These are phyloP conservation scores for Phalacrocorax carbo DNA, from an alignment of 2,113 vertebrate species.

Conservation along the genomic window DNA sequence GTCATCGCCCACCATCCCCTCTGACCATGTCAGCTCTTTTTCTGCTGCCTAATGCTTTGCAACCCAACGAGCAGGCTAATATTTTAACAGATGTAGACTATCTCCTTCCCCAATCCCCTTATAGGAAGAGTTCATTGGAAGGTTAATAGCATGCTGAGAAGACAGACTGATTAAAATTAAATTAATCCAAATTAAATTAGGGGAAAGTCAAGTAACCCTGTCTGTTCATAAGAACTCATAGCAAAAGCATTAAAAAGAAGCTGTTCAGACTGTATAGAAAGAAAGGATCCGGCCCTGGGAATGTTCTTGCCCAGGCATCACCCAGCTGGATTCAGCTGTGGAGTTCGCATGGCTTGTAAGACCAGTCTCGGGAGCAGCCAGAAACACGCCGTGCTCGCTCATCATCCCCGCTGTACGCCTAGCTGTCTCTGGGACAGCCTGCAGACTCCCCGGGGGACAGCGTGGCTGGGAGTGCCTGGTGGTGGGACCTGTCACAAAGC, in stretches of 20 bases:
- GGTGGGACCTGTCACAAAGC: neutral
- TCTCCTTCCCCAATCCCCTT: neutral
- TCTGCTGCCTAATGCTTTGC: neutral
- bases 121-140: conserved; percentile 15
- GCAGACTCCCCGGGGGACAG: neutral
- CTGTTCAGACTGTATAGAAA: neutral
- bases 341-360: neutral
- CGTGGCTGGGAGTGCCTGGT: neutral
- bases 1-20: neutral
- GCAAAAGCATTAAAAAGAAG: neutral
- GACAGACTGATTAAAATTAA: conserved; percentile 47
- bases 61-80: neutral
- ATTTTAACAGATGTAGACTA: neutral
- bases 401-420: neutral
- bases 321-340: neutral
- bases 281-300: neutral
- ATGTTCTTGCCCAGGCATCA: neutral
- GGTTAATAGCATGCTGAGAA: conserved; percentile 58
- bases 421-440: neutral
- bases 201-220: neutral
- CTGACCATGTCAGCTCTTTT: neutral
- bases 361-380: neutral
- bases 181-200: conserved; percentile 57
- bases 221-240: neutral
- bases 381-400: neutral